Base-by-base conservation (phyloP, 2,113 vertebrate genomes). In the Trematomus loennbergii region DNA sequence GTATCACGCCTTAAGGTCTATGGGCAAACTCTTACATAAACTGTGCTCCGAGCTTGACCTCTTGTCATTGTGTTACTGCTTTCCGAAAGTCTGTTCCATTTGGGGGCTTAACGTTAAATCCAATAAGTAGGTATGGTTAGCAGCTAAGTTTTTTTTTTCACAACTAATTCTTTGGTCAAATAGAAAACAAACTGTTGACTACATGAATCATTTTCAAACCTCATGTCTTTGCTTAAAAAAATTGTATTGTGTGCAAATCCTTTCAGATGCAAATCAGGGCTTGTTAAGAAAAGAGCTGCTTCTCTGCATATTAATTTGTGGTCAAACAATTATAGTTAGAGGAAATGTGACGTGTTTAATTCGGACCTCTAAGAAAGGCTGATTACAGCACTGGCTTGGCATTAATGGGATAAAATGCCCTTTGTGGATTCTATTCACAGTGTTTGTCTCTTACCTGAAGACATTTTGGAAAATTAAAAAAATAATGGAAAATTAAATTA, bases 21-120 rank as follows among this genome's bases (percentile, higher is more conserved):
- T 61, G 55, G 11, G 40, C 72, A 76, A 66, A 69, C 60, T 78
- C 83, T 90, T 90, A 85, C 46, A 84, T 83, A 89, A 89, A 88
- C 78, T 60, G 20, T 61, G 64, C 74, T 78, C 61, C 64, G 12
- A 70, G 67, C 65, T 3, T 64, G 36, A 66, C 59, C 81, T 77
- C 48, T 61, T 72, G 17, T 66, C 58, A 53, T 61, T 33, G 57
- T 70, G 54, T 50, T 55, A 29, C 50, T 63, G 52, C 57, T 15
- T 79, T 61, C 71, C 15, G 71, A 76, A 73, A 53, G 40, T 58
- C 2, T 66, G 45, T 70, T 66, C 45, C 63, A 48, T 62, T 82
- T 36, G 66, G 18, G 12, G 55, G 64, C 12, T 62, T 9, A 63
- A 55, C 40, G n/a, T 64, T 16, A 60, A 50, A 75, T 48, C 12